Evolutionary conservation across 35 echinoderm and acorn worm genomes (phyloP), one percentile per base, ranked within the genome.

Genomic region (Chiridota heheva): DNA sequence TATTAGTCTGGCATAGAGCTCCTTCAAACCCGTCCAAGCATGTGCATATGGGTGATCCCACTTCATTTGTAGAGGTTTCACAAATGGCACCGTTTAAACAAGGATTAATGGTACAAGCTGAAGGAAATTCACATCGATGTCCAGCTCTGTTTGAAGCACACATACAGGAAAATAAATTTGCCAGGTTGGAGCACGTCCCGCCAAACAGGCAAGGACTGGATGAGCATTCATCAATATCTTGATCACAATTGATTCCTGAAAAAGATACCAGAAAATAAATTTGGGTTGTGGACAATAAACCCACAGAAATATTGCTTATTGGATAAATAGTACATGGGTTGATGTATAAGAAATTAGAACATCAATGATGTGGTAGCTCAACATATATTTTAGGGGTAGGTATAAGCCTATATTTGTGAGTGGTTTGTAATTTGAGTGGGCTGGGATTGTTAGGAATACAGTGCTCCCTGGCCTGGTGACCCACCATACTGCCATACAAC

Each of bases 41-140:
- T 24, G 26, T 71, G 67, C 92, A 96, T 0, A 69, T 82, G 31
- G 83, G 77, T 13, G 60, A 69, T n/a, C 70, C 72, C 1, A 67
- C 33, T 17, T 70, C 77, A 7, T 45, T 72, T 20, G 24, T 10
- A 22, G 89, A 74, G 15, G 78, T 70, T 27, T 69, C 86, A 63
- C 94, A 97, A 18, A 87, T 42, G 8, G 88, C 94, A 1, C 94
- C 89, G 44, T 97, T 91, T 56, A 7, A 58, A 72, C 95, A 98
- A 0, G 85, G 89, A 39, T 91, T 92, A 70, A 79, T 77, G 17
- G 66, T 65, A 60, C 94, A 97, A 20, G 74, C 57, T 0, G 94
- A 91, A 42, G 42, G 18, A 32, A 88, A 70, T 56, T 97, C 88
- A 40, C 94, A 97, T 30, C 33, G 70, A 6, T 61, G 44, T 1